Evolutionary conservation across 2,888 invertebrate genomes (phyloP), one percentile per base, ranked within the genome.

Genomic region (Galerucella nymphaeae): DNA sequence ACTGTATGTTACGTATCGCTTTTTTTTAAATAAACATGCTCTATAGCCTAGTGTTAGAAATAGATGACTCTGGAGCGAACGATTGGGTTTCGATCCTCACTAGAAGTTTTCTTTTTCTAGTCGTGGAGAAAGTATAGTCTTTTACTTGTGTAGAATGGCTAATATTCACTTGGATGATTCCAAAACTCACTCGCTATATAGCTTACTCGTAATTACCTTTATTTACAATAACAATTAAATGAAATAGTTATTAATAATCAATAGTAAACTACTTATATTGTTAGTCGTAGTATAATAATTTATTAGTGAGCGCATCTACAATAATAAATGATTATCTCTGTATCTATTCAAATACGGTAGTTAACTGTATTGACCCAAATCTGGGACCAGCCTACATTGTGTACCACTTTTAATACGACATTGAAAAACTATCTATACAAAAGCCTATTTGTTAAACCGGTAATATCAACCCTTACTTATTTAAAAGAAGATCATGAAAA

Each of bases 401-500:
- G 53, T 63, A 41, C n/a, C 23, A 41, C 20, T 55, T 23, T 57
- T 70, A 70, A 70, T 70, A 57, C 70, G 70, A 70, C 70, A 63
- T 70, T 70, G 70, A 70, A 70, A 70, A 70, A 70, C 57, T 70
- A 70, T 61, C 45, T 45, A 13, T 11, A 70, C 63, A 64, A 70
- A 63, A 45, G 63, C 16, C n/a, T 57, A 64, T 63, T 70, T 57
- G 70, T 63, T 18, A 18, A 64, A 64, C 70, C 55, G 70, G 70
- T 64, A 64, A 57, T 64, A 13, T 70, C 45, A 70, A 70, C 70
- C 70, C 70, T 63, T 70, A 48, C 63, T 42, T 45, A 64, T 70
- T 69, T 69, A 61, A 61, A 64, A 57, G 63, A 45, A 62, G 55
- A 70, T 70, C 70, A 64, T 70, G 70, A 70, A 70, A 70, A 70